Evolutionary conservation across 1,140 invertebrate species (phyloP).

Genomic region (Drosophila rufa): DNA sequence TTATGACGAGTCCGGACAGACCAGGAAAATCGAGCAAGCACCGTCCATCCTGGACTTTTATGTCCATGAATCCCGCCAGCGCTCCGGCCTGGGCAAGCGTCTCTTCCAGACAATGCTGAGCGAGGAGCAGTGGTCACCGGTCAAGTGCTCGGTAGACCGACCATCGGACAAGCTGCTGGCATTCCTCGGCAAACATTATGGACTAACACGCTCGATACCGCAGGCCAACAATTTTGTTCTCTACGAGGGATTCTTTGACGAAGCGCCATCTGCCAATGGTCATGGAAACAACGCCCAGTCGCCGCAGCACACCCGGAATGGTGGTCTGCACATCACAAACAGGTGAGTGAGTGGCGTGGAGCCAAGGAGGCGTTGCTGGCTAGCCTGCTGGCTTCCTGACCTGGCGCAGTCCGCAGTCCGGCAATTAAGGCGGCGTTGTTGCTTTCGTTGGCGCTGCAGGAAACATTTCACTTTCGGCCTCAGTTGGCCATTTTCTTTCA

Average conservation of each 20-base stretch:
- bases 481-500: conserved; percentile 62
- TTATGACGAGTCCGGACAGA: conserved; percentile 89
- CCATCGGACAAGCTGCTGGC: conserved; percentile 94
- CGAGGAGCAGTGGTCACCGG: conserved; percentile 89
- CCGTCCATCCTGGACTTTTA: conserved; percentile 95
- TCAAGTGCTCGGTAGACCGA: conserved; percentile 94
- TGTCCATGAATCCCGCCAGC: conserved; percentile 91
- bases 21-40: conserved; percentile 89
- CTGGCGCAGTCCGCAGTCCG: conserved; percentile 30
- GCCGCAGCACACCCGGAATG: conserved; percentile 39
- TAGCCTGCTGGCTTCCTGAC: conserved; percentile 11
- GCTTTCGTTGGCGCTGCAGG: conserved; percentile 59
- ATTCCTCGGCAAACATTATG: conserved; percentile 94
- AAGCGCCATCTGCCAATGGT: conserved; percentile 69
- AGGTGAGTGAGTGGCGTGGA: conserved; percentile 61
- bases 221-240: conserved; percentile 96
- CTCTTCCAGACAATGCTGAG: conserved; percentile 93
- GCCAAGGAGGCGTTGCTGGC: conserved; percentile 1
- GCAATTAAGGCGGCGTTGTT: conserved; percentile 73
- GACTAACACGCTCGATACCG: conserved; percentile 89
- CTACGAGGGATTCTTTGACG: conserved; percentile 92
- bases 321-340: conserved; percentile 76
- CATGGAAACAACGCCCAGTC: conserved; percentile 42
- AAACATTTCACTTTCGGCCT: conserved; percentile 78
- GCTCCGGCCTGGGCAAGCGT: conserved; percentile 90